These are phyloP conservation scores for Genyomyrus donnyi DNA, from an alignment of 2,113 vertebrate genomes.

Conservation along the genomic window DNA sequence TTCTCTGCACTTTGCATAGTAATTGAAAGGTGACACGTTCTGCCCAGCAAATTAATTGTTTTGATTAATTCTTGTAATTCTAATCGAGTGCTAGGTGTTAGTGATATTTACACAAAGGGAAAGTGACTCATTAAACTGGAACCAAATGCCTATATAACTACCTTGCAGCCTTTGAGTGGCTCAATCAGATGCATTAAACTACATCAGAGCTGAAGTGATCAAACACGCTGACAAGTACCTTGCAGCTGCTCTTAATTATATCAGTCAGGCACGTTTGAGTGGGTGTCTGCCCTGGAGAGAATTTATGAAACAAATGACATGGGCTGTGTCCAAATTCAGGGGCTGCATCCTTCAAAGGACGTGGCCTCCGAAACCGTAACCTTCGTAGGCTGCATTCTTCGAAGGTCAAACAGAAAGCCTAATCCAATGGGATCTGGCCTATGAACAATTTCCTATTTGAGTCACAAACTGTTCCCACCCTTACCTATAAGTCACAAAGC, in stretches of 20 bases:
- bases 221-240: background rate
- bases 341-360: background rate
- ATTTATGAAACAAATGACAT: background rate
- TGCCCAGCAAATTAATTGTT: background rate
- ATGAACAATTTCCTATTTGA: background rate
- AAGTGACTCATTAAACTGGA: background rate
- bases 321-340: background rate
- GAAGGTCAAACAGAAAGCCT: background rate
- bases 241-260: background rate
- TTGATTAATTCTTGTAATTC: background rate
- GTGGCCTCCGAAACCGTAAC: background rate
- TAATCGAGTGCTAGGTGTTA: background rate
- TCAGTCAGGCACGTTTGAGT: background rate
- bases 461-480: background rate
- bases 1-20: background rate
- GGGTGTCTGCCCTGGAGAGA: background rate
- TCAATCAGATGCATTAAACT: background rate
- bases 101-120: background rate
- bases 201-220: background rate
- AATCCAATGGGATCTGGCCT: background rate
- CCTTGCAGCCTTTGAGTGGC: background rate
- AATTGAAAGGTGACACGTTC: background rate
- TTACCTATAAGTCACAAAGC: background rate
- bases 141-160: background rate
- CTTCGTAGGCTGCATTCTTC: no score